Percentiles rank a stretch among this genome's conserved stretches.
Evolutionary conservation across 2,888 invertebrate species (phyloP).

Genomic region (Listrodromus nycthemerus): DNA sequence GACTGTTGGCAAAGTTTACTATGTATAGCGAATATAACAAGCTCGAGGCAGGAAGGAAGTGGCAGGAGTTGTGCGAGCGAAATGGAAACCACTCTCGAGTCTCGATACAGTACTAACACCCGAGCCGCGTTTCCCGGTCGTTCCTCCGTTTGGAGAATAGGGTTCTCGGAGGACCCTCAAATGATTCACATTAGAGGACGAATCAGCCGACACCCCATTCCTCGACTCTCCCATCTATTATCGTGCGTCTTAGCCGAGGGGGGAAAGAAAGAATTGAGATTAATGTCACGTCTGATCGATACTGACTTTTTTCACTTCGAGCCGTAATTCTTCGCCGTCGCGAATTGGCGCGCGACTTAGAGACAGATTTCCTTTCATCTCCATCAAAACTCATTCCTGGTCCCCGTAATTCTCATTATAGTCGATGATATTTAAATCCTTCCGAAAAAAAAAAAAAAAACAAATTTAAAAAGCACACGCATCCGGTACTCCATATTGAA

Average conservation of each 20-base stretch:
- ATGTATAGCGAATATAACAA: not conserved
- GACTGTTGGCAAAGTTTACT: not conserved
- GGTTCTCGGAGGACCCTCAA: not conserved
- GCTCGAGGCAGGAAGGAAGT: constrained; percentile 11
- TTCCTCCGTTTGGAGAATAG: not conserved
- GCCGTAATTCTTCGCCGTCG: not conserved
- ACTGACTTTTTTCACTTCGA: not conserved
- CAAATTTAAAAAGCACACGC: no score
- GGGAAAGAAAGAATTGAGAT: not conserved
- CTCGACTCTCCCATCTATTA: not conserved
- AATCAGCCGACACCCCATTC: not conserved
- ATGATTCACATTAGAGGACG: constrained; percentile 15
- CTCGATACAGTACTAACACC: constrained; percentile 13
- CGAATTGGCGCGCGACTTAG: not conserved
- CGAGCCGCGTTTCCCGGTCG: not conserved
- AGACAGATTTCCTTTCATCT: not conserved
- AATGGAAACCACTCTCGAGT: constrained; percentile 10
- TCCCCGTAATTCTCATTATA: no score
- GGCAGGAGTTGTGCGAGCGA: constrained; percentile 10
- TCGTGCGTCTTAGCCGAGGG: not conserved
- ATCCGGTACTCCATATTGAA: no score
- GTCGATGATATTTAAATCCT: no score
- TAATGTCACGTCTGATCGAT: not conserved
- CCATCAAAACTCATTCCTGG: no score
- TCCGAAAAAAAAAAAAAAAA: no score